Percentiles rank a stretch among this genome's conserved stretches.
These are phyloP conservation scores for Halcyon senegalensis DNA, from an alignment of 2,113 vertebrate genomes.

Conservation along the genomic window DNA sequence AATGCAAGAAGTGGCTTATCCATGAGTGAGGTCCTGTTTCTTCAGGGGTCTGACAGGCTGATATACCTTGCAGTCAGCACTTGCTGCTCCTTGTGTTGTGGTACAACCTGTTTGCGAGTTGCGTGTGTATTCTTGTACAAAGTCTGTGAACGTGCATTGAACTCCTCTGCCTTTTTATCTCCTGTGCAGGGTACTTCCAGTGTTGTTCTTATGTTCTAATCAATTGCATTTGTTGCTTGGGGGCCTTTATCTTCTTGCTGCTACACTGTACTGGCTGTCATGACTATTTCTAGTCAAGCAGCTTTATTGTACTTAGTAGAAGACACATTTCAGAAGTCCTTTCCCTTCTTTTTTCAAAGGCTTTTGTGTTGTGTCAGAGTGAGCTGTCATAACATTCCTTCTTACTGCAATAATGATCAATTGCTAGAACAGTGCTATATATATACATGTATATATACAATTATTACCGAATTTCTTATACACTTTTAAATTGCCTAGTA, in stretches of 20 bases:
- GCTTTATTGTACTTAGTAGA: not conserved
- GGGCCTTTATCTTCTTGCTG: conserved; percentile 8
- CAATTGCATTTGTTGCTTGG: conserved; percentile 21
- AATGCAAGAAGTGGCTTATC: not conserved
- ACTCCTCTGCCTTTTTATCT: conserved; percentile 41
- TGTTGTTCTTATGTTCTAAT: conserved; percentile 38
- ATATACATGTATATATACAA: not conserved
- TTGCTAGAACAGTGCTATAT: not conserved
- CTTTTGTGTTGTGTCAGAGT: not conserved
- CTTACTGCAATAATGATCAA: not conserved
- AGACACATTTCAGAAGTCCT: not conserved
- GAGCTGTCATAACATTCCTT: not conserved
- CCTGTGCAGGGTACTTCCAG: not conserved
- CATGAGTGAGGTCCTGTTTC: not conserved
- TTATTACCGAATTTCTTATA: not conserved
- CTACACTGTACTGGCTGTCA: not conserved
- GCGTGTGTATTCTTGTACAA: conserved; percentile 51
- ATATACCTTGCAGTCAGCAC: not conserved
- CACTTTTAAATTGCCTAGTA: not conserved
- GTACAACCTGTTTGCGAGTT: conserved; percentile 43
- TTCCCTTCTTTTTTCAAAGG: not conserved
- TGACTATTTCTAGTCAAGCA: not conserved
- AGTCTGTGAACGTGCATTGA: conserved; percentile 37
- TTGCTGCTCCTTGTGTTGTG: not conserved
- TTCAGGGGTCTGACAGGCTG: not conserved